A percentile compares a stretch with the other conserved stretches of the same genome.
These are phyloP conservation scores for Drosophila yooni DNA, from an alignment of 2,888 invertebrate genomes.

Conservation along the genomic window DNA sequence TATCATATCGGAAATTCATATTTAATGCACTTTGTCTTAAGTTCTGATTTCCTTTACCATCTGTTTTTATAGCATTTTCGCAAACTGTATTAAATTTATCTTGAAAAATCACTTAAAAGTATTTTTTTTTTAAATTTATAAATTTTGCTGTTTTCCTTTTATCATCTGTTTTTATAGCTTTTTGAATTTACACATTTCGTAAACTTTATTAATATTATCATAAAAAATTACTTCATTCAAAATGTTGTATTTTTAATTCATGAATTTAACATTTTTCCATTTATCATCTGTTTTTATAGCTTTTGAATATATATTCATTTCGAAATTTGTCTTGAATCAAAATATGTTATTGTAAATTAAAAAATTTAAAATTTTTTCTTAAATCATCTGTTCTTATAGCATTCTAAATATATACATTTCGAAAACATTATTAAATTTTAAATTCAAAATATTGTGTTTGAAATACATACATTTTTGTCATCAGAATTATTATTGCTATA, in stretches of 20 bases:
- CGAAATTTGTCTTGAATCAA: neutral
- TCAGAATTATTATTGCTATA: neutral
- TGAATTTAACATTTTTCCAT: neutral
- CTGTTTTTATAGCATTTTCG: neutral
- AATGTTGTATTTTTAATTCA: neutral
- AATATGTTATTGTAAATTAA: too few species aligned
- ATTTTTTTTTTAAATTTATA: neutral
- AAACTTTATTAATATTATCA: neutral
- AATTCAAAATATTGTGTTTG: neutral
- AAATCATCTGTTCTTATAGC: neutral
- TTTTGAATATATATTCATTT: neutral
- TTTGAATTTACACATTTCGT: neutral
- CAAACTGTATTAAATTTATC: neutral
- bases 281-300: neutral
- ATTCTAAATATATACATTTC: neutral
- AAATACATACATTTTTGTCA: neutral
- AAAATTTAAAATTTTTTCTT: neutral
- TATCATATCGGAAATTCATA: conserved; percentile 14
- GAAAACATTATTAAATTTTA: neutral
- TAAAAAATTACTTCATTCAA: neutral
- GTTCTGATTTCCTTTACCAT: neutral
- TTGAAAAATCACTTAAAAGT: neutral
- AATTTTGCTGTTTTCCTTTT: neutral
- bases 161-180: neutral
- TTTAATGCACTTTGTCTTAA: neutral